These are phyloP conservation scores for Cichlasoma orientale DNA, from an alignment of 2,797 vertebrate genomes.

Conservation along the genomic window DNA sequence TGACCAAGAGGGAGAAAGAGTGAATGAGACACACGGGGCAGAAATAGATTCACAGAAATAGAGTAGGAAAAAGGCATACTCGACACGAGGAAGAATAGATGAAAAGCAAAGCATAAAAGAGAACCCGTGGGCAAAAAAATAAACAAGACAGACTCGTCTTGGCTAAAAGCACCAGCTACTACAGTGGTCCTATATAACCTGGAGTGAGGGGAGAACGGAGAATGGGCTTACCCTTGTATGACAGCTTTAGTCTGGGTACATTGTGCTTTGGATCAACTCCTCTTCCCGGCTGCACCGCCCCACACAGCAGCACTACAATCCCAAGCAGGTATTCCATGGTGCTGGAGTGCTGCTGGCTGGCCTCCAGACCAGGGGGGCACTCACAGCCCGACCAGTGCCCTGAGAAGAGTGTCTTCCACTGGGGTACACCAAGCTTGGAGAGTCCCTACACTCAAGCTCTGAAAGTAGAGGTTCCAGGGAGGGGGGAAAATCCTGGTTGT, in stretches of 20 bases:
- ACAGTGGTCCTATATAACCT: conserved; percentile 24
- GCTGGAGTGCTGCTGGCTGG: conserved; percentile 80
- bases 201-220: conserved; percentile 43
- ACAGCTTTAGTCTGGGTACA: conserved; percentile 93
- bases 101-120: conserved; percentile 57
- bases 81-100: conserved; percentile 42
- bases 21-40: conserved; percentile 48
- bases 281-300: conserved; percentile 83
- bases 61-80: conserved; percentile 43
- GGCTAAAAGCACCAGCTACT: conserved; percentile 41
- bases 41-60: conserved; percentile 56
- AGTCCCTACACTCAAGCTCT: conserved; percentile 53
- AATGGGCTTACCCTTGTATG: conserved; percentile 91
- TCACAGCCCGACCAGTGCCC: conserved; percentile 72
- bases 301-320: conserved; percentile 90
- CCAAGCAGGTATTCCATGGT: conserved; percentile 94
- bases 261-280: conserved; percentile 88
- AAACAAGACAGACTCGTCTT: neutral
- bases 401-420: conserved; percentile 63
- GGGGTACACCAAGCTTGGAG: conserved; percentile 52
- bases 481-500: conserved; percentile 34
- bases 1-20: conserved; percentile 49
- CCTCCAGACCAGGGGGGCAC: conserved; percentile 79
- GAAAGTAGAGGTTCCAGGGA: conserved; percentile 55
- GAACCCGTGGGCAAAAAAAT: conserved; percentile 32